phyloP scores from a whole-genome alignment of 2,113 vertebrate species.

The Poeciliopsis occidentalis region DNA sequence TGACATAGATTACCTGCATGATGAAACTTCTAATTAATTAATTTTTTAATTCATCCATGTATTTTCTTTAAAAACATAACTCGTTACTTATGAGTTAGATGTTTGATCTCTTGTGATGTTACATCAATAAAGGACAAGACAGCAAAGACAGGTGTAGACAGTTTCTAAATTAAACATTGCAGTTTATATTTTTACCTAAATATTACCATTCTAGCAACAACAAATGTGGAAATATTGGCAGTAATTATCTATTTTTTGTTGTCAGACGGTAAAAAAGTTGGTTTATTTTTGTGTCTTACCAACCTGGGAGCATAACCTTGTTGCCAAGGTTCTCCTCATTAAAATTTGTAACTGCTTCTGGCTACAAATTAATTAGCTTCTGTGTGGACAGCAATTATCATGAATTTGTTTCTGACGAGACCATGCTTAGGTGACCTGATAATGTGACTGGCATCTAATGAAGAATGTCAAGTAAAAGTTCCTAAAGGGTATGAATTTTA shows the following conservation, averaged over 20 bases:
- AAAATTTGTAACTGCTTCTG: conserved; percentile 35
- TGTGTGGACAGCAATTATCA: conserved; percentile 27
- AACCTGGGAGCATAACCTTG: conserved; percentile 22
- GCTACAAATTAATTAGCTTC: conserved; percentile 50
- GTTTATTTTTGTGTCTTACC: conserved; percentile 1
- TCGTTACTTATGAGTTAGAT: too few species aligned
- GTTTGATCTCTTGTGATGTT: too few species aligned
- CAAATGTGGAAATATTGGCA: not conserved
- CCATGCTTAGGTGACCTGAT: conserved; percentile 1
- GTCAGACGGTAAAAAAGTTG: conserved; percentile 6
- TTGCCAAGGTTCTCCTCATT: conserved; percentile 39
- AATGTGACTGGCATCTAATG: conserved; percentile 18
- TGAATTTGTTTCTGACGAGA: conserved; percentile 22
- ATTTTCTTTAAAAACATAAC: too few species aligned
- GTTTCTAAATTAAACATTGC: not conserved
- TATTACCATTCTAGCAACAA: not conserved
- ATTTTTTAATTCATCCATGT: too few species aligned
- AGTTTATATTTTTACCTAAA: not conserved
- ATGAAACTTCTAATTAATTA: too few species aligned
- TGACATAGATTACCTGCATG: not conserved
- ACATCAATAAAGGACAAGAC: not conserved
- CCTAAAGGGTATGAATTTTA: not conserved
- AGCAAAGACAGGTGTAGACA: not conserved
- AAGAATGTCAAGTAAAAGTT: not conserved
- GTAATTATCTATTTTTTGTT: conserved; percentile 1